A percentile compares a stretch with the other conserved stretches of the same genome.
phyloP scores from a whole-genome alignment of 2,797 vertebrate genomes.

The Poecilia gillii region DNA sequence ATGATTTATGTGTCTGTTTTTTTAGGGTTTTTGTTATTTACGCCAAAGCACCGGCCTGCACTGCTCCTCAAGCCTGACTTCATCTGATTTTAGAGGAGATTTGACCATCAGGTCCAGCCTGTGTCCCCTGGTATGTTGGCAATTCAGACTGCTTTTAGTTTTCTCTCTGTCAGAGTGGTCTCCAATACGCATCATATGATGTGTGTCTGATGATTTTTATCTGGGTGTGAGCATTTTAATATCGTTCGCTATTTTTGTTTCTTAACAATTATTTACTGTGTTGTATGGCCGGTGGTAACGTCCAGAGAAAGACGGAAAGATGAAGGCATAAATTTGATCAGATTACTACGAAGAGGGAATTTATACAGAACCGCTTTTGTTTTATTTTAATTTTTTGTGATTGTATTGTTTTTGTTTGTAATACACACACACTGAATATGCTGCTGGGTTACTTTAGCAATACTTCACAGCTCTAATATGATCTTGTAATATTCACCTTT shows the following conservation, averaged over 20 bases:
- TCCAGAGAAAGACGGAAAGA: not conserved
- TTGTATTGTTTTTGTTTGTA: constrained; percentile 5
- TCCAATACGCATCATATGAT: constrained; percentile 28
- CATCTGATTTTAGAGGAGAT: constrained; percentile 75
- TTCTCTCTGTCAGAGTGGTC: constrained; percentile 33
- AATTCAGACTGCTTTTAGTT: constrained; percentile 62
- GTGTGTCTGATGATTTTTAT: constrained; percentile 1
- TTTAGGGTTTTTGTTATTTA: constrained; percentile 64
- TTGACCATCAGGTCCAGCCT: constrained; percentile 65
- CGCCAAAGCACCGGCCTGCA: constrained; percentile 74
- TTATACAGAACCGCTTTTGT: not conserved
- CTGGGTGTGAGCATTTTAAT: constrained; percentile 10
- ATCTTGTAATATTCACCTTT: not conserved
- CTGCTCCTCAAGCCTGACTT: constrained; percentile 74
- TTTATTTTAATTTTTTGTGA: constrained; percentile 2
- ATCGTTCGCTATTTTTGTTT: constrained; percentile 23
- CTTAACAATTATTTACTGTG: constrained; percentile 11
- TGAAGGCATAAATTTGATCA: constrained; percentile 10
- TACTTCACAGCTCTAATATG: constrained; percentile 20
- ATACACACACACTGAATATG: constrained; percentile 4
- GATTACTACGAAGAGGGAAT: not conserved
- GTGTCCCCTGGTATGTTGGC: constrained; percentile 72
- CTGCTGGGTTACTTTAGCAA: constrained; percentile 6
- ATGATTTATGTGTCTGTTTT: constrained; percentile 67
- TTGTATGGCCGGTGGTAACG: constrained; percentile 6